Base-by-base conservation (phyloP, 2,113 vertebrate genomes). In the Mesocricetus auratus region DNA sequence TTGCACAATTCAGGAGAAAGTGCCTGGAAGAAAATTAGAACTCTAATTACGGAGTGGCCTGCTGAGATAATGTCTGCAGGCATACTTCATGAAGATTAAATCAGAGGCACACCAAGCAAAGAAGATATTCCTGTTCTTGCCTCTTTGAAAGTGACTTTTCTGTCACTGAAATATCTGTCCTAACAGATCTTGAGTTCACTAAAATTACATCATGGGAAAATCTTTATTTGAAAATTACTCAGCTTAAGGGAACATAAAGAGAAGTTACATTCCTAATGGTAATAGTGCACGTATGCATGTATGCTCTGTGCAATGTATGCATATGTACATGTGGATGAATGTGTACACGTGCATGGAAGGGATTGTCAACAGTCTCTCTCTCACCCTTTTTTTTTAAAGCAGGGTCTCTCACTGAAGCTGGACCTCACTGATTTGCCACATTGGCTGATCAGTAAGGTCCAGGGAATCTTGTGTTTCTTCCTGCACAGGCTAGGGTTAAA, bases 1-100 rank as follows among this genome's bases (percentile, higher is more conserved):
- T 71, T 94, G 97, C 97, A 98, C 97, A 97, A 98, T 97, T 95
- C 58, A 87, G 89, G 94, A 95, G 90, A 97, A 98, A 97, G 95
- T 96, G 97, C 97, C 95, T 95, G 68, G 1, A 39, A 96, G 94
- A 97, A 98, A 98, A 96, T 96, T 85, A 93, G 89, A 45, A 39
- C 95, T 96, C 94, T 98, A 97, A 98, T 98, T 98, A 94, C 87
- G 97, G 97, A 87, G 98, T 95, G 97, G 95, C 98, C 98, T 97
- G 98, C 98, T 98, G 98, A 2, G 98, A 92, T 98, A 97, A 98
- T 97, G 95, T 97, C 96, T 81, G 90, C 93, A 97, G 96, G 47
- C 91, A 97, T 78, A 94, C 85, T 97, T 97, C 91, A 56, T 89
- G 86, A 86, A 95, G 97, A 98, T 98, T 98, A 97, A 98, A 98